Percentiles rank a stretch among this genome's conserved stretches.
Conservation (phyloP, 2,113 vertebrate species). For the Caretta caretta region DNA sequence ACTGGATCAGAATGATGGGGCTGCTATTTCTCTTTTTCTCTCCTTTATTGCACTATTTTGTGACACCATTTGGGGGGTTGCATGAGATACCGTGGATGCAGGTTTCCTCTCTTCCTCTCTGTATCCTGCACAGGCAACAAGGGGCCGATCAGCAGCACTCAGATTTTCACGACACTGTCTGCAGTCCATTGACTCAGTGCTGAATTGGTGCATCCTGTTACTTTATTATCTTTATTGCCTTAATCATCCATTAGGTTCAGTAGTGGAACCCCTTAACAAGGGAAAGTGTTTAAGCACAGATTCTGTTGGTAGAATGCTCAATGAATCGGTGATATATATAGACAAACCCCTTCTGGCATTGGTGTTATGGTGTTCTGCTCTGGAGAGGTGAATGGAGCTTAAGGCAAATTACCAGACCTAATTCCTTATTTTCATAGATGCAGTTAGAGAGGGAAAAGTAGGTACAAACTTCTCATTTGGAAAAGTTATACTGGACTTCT, state of each 20-base stretch:
- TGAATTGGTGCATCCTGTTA: neutral
- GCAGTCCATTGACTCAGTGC: neutral
- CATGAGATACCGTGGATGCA: neutral
- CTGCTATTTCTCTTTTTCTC: neutral
- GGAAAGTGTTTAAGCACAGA: neutral
- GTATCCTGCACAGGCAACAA: neutral
- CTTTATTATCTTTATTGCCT: neutral
- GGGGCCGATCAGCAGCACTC: neutral
- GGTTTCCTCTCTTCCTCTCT: accelerated
- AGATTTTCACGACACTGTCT: neutral
- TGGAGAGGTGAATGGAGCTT: neutral
- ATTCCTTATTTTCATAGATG: neutral
- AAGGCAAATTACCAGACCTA: neutral
- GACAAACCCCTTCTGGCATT: neutral
- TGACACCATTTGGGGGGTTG: neutral
- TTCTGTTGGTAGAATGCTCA: neutral
- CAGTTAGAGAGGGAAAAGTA: neutral
- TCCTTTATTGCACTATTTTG: neutral
- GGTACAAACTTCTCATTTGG: neutral
- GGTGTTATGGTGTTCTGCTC: neutral
- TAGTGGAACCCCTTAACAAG: neutral
- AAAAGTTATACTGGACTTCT: neutral
- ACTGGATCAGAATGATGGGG: neutral
- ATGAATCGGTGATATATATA: neutral
- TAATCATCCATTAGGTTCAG: neutral